Evolutionary conservation across 2,797 vertebrate genomes (phyloP), one percentile per base, ranked within the genome.

Genomic region (Anisognathus igniventris): DNA sequence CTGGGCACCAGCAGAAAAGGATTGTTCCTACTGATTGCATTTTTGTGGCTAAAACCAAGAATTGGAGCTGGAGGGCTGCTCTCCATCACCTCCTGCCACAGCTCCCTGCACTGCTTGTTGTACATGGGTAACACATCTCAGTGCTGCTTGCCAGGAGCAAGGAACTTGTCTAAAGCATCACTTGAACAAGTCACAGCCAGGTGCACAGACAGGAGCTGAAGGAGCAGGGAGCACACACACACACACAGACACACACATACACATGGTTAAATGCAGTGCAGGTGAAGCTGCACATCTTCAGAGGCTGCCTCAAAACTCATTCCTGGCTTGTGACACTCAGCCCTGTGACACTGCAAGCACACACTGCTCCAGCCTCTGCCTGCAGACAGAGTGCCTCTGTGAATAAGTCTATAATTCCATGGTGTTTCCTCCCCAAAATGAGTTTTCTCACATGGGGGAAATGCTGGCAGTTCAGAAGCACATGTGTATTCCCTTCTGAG

Each of bases 401-500:
- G 57, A 44, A 7, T 1, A 16, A 16, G 10, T 4, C 44, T 64
- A 56, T 14, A 47, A 44, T 73, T 81, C 42, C 16, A 8, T 1
- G 1, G 65, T 2, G 44, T 8, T 71, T 72, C 83, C 61, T 88
- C 56, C 68, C 16, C 60, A 37, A 3, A 85, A 66, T 3, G 33
- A 58, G 18, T 28, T 71, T 75, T 78, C 54, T 79, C 47, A 18
- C 30, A 2, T 2, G 17, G 70, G 24, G 75, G 84, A 62, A 72
- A 28, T 0, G 10, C 2, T 13, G 44, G 62, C 48, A 70, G 56
- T 8, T 73, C 37, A 22, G 35, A 57, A 89, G 9, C 14, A 68
- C 1, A 0, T 0, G 0, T 4, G 13, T 10, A 17, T 17, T 47
- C 71, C 51, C 37, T 54, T 73, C 9, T 47, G 22, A 33, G 31